A percentile compares a stretch with the other conserved stretches of the same genome.
These are phyloP conservation scores for Gibbula magus DNA, from an alignment of 2,888 invertebrate genomes.

Conservation along the genomic window DNA sequence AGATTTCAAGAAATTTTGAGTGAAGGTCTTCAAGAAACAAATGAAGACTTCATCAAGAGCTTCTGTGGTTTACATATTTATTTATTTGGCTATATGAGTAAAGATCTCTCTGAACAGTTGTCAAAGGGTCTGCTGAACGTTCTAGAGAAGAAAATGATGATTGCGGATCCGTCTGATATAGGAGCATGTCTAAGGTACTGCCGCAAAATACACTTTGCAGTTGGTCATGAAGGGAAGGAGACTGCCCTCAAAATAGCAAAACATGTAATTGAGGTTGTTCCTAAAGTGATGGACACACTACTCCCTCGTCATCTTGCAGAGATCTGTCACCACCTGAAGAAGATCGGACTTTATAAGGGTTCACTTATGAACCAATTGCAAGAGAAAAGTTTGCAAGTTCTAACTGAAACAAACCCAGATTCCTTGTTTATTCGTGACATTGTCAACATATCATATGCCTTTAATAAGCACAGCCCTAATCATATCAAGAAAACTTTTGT, in stretches of 20 bases:
- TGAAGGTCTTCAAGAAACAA: background rate
- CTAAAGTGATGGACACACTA: background rate
- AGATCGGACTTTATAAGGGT: conserved; percentile 16
- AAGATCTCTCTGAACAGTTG: conserved; percentile 13
- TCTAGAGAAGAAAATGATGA: background rate
- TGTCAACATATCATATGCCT: conserved; percentile 31
- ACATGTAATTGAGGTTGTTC: background rate
- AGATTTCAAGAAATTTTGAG: conserved; percentile 16
- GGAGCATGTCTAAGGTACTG: conserved; percentile 5
- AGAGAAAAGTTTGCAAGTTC: conserved; percentile 15
- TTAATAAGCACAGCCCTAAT: conserved; percentile 15
- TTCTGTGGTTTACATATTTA: conserved; percentile 14
- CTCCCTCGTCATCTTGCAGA: conserved; percentile 32
- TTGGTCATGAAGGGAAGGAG: background rate
- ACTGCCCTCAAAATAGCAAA: background rate
- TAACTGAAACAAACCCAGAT: background rate
- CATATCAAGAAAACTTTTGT: conserved; percentile 23
- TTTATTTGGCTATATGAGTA: conserved; percentile 21
- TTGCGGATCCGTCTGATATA: background rate
- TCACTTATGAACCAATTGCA: conserved; percentile 17
- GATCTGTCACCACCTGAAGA: conserved; percentile 34
- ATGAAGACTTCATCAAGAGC: conserved; percentile 8
- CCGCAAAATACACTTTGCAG: background rate
- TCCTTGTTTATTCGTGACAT: conserved; percentile 30
- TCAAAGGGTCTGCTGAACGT: background rate